Evolutionary conservation across 2,113 vertebrate genomes (phyloP).

Genomic region (Crotalus horridus): DNA sequence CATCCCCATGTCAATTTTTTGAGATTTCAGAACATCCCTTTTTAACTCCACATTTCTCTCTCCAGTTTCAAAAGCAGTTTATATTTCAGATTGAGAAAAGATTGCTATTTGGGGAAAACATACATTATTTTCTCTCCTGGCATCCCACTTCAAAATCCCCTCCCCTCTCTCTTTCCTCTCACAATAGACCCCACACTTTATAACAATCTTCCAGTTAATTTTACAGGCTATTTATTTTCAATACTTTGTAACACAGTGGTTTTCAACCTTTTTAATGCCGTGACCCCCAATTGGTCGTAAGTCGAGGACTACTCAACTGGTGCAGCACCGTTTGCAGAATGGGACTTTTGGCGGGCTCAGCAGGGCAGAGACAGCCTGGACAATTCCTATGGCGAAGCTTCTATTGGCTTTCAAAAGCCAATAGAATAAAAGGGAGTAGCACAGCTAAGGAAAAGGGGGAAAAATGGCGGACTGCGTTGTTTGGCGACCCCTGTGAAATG

Average conservation of each 20-base stretch:
- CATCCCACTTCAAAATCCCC: background rate
- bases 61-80: background rate
- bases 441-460: no score
- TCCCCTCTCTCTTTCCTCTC: background rate
- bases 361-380: no score
- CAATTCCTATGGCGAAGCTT: no score
- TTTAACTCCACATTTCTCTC: background rate
- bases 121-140: background rate
- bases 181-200: background rate
- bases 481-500: no score
- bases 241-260: background rate
- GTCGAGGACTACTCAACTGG: no score
- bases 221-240: background rate
- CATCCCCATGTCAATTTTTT: background rate
- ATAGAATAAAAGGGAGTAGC: no score
- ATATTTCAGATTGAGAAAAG: background rate
- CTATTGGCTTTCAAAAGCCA: no score
- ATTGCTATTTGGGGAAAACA: background rate
- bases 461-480: no score
- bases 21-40: background rate
- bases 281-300: no score
- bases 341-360: no score
- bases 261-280: no score
- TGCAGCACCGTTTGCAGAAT: no score
- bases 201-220: background rate